Evolutionary conservation across 2,797 vertebrate species (phyloP).

Genomic region (Diplodus sargus): DNA sequence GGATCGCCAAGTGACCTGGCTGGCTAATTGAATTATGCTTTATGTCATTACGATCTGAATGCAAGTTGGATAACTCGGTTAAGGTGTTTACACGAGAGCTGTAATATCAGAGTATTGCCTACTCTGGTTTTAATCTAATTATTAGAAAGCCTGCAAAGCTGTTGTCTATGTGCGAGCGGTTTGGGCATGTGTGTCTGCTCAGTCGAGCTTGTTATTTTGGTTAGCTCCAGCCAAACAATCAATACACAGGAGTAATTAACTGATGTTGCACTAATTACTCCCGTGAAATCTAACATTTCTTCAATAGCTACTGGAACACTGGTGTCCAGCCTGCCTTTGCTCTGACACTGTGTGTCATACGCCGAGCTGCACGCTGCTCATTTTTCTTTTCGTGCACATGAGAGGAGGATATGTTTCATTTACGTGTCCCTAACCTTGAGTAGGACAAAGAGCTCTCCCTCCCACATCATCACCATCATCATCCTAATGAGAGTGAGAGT

Average conservation of each 20-base stretch:
- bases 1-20: slow-evolving; percentile 14
- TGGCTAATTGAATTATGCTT: slow-evolving; percentile 27
- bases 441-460: slow-evolving; percentile 78
- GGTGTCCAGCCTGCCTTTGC: slow-evolving; percentile 16
- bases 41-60: slow-evolving; percentile 33
- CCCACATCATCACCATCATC: slow-evolving; percentile 73
- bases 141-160: slow-evolving; percentile 24
- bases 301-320: slow-evolving; percentile 41
- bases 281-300: slow-evolving; percentile 76
- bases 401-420: slow-evolving; percentile 56
- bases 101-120: slow-evolving; percentile 29
- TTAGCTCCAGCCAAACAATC: slow-evolving; percentile 73
- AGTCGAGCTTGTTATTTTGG: slow-evolving; percentile 69
- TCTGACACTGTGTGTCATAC: neutral
- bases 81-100: slow-evolving; percentile 33
- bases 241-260: slow-evolving; percentile 82
- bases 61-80: slow-evolving; percentile 36
- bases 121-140: slow-evolving; percentile 35
- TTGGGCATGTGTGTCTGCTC: slow-evolving; percentile 56
- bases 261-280: slow-evolving; percentile 80
- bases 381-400: slow-evolving; percentile 51
- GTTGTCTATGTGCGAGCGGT: slow-evolving; percentile 42
- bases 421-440: slow-evolving; percentile 82
- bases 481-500: slow-evolving; percentile 84
- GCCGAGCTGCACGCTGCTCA: neutral